Percentiles rank a stretch among this genome's conserved stretches.
phyloP scores from a whole-genome alignment of 1,140 invertebrate species.

The Ceratina japonica region DNA sequence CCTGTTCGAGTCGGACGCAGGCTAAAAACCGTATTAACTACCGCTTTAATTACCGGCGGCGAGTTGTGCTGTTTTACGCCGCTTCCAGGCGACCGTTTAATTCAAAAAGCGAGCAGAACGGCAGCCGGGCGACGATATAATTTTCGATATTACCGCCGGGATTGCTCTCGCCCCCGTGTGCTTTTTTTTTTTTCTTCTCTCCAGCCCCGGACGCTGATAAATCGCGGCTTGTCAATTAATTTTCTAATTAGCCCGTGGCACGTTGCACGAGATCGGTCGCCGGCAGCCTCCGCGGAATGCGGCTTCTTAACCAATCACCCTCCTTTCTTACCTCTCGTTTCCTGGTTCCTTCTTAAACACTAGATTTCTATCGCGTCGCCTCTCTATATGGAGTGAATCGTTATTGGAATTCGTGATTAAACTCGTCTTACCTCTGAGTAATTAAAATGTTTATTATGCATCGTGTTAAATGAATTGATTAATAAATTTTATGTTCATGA shows the following conservation, averaged over 20 bases:
- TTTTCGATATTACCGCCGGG: conserved; percentile 49
- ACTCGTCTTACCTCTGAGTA: not conserved
- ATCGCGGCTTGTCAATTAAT: conserved; percentile 59
- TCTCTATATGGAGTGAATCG: too few relatives aligned
- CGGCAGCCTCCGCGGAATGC: conserved; percentile 11
- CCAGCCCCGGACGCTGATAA: conserved; percentile 33
- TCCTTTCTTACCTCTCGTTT: not conserved
- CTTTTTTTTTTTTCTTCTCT: not conserved
- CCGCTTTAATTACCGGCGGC: conserved; percentile 53
- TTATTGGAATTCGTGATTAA: not conserved
- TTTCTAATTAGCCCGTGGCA: conserved; percentile 58
- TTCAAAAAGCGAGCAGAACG: conserved; percentile 36
- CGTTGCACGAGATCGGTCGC: conserved; percentile 24
- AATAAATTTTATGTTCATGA: too few relatives aligned
- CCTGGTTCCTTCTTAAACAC: not conserved
- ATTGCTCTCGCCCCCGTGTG: too few relatives aligned
- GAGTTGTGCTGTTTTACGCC: conserved; percentile 48
- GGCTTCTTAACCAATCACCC: conserved; percentile 30
- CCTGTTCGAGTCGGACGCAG: not conserved
- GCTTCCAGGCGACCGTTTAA: conserved; percentile 33
- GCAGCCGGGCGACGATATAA: conserved; percentile 32
- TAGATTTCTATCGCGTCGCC: too few relatives aligned
- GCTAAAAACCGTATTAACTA: conserved; percentile 59
- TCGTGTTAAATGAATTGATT: too few relatives aligned
- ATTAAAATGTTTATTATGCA: not conserved